phyloP scores from a whole-genome alignment of 1,140 invertebrate species.

The Drosophila bocki region DNA sequence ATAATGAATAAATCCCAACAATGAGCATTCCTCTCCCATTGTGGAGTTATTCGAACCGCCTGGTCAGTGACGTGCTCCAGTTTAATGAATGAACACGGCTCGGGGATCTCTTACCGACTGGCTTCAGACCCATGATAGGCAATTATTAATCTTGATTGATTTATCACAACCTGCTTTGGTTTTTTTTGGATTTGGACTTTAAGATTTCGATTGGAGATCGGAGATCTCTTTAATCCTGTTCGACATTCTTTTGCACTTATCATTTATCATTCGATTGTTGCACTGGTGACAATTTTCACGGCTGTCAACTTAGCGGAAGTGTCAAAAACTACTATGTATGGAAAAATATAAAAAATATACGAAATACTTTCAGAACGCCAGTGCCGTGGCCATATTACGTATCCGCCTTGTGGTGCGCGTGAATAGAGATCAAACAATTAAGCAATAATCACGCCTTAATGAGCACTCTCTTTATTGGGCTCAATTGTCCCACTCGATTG shows the following conservation, averaged over 20 bases:
- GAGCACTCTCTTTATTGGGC: slow-evolving; percentile 56
- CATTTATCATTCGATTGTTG: slow-evolving; percentile 80
- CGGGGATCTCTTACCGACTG: slow-evolving; percentile 15
- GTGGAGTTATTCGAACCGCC: slow-evolving; percentile 71
- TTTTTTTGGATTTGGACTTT: slow-evolving; percentile 1
- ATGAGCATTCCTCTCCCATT: slow-evolving; percentile 74
- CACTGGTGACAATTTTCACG: slow-evolving; percentile 80
- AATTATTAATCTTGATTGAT: slow-evolving; percentile 81
- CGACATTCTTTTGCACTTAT: slow-evolving; percentile 79
- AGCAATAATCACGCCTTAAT: slow-evolving; percentile 80
- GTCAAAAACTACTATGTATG: slow-evolving; percentile 45
- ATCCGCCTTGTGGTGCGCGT: slow-evolving; percentile 65
- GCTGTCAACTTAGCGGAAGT: slow-evolving; percentile 84
- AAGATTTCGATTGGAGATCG: slow-evolving; percentile 27
- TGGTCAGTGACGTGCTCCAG: slow-evolving; percentile 64
- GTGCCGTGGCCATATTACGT: slow-evolving; percentile 47
- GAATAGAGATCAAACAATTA: slow-evolving; percentile 69
- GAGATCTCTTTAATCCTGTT: slow-evolving; percentile 63
- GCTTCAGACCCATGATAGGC: slow-evolving; percentile 54
- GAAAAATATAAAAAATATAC: neutral
- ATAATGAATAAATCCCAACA: slow-evolving; percentile 28
- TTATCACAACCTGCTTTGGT: slow-evolving; percentile 53
- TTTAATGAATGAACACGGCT: slow-evolving; percentile 70
- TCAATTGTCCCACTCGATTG: slow-evolving; percentile 52
- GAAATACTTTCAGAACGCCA: slow-evolving; percentile 51